Evolutionary conservation across 2,888 invertebrate genomes (phyloP).

Genomic region (Melanchra persicariae): DNA sequence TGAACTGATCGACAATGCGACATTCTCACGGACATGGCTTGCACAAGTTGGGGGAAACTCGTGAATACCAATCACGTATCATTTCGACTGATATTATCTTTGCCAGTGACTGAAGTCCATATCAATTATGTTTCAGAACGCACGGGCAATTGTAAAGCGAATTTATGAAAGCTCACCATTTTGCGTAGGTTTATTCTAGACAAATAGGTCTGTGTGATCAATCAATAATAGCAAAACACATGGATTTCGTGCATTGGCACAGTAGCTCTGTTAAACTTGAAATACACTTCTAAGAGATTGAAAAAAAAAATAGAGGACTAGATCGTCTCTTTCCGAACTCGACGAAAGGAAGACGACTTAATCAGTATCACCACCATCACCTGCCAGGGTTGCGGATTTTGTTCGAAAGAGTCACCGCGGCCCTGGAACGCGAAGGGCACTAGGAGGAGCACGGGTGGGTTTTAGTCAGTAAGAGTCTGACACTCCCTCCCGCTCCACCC

Average conservation of each 20-base stretch:
- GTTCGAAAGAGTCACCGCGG: no score
- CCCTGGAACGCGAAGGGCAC: no score
- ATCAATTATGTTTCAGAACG: constrained; percentile 7
- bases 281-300: background rate
- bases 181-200: background rate
- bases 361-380: background rate
- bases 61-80: constrained; percentile 80
- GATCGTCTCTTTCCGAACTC: background rate
- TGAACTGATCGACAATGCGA: constrained; percentile 56
- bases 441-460: no score
- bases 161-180: background rate
- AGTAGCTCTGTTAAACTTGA: background rate
- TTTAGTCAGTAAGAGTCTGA: no score
- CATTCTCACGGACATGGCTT: constrained; percentile 77
- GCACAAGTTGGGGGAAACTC: constrained; percentile 75
- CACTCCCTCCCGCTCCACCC: no score
- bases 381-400: no score
- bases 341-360: background rate
- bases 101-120: constrained; percentile 5
- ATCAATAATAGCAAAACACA: background rate
- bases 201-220: no score
- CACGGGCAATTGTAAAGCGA: background rate
- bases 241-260: background rate
- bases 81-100: constrained; percentile 55
- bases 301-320: background rate